Base-by-base conservation (phyloP, 1,140 invertebrate genomes). In the Drosophila rufa region DNA sequence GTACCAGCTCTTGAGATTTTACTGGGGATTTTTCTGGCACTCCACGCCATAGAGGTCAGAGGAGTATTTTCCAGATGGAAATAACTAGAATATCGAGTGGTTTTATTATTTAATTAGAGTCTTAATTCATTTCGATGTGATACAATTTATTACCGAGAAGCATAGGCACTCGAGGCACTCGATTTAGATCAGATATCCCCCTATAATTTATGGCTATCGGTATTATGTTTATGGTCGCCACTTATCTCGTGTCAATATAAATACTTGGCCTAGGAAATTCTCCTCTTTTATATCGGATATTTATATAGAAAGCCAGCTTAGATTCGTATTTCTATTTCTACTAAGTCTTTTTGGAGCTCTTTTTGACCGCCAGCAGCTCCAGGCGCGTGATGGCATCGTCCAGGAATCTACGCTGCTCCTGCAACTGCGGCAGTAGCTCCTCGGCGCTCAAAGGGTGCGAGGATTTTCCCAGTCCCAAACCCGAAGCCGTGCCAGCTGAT, bases 301-400 rank as follows among this genome's bases (percentile, higher is more conserved):
- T 33, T 33, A 9, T 33, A 33, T 25, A 25, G 30, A 8, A 33
- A 33, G 6, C 30, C 30, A 3, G 47, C 17, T 45, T 47, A 15
- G 42, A 8, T 38, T 11, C 3, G 33, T n/a, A 51, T 33, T 22
- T 43, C 8, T 27, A 12, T 43, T 11, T 30, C 22, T 11, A 65
- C 64, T 58, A 60, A 14, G 30, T 4, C 22, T 50, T 65, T 11
- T 64, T 70, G n/a, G 62, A 19, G 43, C 27, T 40, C 30, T 67
- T 64, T 17, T 68, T 79, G 42, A n/a, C 19, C 6, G 80, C 48
- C 51, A 89, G 43, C 1, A 51, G 69, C 47, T 89, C 85, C 43
- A 89, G 38, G 8, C 86, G 69, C 0, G 58, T 79, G 38, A 89
- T 89, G 75, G 79, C 75, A 36, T 90, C 66, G 48, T 89, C 79